Conservation (phyloP, 2,113 vertebrate species). For the Ondatra zibethicus region DNA sequence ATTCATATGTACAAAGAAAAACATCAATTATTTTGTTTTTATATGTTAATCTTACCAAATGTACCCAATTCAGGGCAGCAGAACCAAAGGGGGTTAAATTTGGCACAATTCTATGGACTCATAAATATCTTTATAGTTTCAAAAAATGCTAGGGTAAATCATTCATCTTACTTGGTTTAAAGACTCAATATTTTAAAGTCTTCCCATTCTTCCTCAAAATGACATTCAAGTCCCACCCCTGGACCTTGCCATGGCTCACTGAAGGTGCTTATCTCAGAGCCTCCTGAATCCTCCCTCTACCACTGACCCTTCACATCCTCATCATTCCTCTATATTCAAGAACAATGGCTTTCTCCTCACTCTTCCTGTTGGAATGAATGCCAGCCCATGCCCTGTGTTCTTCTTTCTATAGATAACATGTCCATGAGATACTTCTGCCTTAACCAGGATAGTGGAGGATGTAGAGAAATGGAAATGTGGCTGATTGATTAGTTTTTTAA, state of each 20-base stretch:
- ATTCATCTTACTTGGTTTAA: constrained; percentile 2
- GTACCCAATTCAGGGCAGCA: not conserved
- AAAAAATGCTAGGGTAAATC: not conserved
- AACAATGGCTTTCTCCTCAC: not conserved
- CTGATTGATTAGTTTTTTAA: not conserved
- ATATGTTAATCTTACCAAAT: not conserved
- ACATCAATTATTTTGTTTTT: constrained; percentile 2
- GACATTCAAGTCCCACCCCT: not conserved
- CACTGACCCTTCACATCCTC: not conserved
- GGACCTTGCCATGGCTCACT: not conserved
- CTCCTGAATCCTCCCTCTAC: not conserved
- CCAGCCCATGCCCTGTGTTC: not conserved
- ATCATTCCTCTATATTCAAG: not conserved
- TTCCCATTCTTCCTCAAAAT: constrained; percentile 7
- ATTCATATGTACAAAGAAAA: not conserved
- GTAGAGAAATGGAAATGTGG: not conserved
- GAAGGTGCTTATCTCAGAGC: not conserved
- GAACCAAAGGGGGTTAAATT: not conserved
- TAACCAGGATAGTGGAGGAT: not conserved
- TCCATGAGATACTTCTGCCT: not conserved
- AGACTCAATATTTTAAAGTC: constrained; percentile 20
- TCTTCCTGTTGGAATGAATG: not conserved
- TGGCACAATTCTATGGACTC: not conserved
- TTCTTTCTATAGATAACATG: not conserved
- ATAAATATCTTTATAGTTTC: not conserved